Evolutionary conservation across 2,797 vertebrate genomes (phyloP).

Genomic region (Peromyscus aztecus): DNA sequence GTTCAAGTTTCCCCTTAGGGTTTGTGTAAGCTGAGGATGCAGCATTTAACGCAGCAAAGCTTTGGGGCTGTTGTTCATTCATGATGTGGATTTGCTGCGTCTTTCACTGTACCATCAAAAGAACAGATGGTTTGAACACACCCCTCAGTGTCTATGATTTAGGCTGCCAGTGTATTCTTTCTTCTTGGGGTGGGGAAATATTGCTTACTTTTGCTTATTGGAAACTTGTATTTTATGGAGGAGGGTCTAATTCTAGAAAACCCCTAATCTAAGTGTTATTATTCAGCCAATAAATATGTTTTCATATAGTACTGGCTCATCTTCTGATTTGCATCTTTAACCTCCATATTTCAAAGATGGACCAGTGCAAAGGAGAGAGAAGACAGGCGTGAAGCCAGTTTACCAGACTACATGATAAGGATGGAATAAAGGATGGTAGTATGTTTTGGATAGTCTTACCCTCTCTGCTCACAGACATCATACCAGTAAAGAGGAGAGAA

Average conservation of each 20-base stretch:
- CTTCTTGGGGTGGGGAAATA: background rate
- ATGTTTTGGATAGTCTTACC: background rate
- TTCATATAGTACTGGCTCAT: constrained; percentile 56
- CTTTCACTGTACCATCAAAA: background rate
- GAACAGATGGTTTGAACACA: background rate
- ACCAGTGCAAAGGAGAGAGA: background rate
- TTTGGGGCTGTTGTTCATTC: background rate
- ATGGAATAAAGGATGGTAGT: background rate
- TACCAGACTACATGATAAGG: background rate
- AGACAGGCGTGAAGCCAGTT: constrained; percentile 2
- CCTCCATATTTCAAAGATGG: constrained; percentile 43
- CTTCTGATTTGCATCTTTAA: constrained; percentile 78
- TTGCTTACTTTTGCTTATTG: constrained; percentile 56
- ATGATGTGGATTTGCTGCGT: background rate
- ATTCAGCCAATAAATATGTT: constrained; percentile 80
- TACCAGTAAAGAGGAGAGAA: background rate
- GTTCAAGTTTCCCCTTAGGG: background rate
- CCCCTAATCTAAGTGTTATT: constrained; percentile 72
- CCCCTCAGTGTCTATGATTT: background rate
- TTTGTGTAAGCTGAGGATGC: background rate
- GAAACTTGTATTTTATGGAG: constrained; percentile 65
- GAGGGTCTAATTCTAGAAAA: constrained; percentile 47
- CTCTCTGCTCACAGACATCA: background rate
- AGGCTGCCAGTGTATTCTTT: constrained; percentile 45
- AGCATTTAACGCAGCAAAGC: background rate